Percentiles rank a stretch among this genome's conserved stretches.
Evolutionary conservation across 2,113 vertebrate genomes (phyloP).

Genomic region (Pagrus major): DNA sequence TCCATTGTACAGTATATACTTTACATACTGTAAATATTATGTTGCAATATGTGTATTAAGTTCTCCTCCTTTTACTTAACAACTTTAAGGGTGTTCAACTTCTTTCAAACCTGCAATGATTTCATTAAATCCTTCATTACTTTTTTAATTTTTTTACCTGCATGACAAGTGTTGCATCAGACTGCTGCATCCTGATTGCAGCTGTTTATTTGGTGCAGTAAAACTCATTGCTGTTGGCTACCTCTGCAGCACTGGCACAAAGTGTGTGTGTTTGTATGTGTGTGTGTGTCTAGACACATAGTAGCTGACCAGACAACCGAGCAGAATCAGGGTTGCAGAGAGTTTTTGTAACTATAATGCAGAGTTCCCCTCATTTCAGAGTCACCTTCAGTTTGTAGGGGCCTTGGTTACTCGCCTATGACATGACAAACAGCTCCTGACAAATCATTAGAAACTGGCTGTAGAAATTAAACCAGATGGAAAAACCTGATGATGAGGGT

Average conservation of each 20-base stretch:
- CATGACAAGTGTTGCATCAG: neutral
- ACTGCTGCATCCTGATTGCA: constrained; percentile 7
- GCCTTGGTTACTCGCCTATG: neutral
- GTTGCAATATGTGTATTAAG: neutral
- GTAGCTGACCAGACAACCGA: neutral
- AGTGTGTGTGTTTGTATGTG: neutral
- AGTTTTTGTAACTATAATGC: neutral
- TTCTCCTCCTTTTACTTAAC: neutral
- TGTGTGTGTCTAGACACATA: neutral
- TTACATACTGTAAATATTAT: neutral
- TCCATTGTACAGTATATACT: neutral
- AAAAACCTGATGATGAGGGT: neutral
- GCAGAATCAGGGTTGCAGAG: constrained; percentile 6
- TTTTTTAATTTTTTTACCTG: neutral
- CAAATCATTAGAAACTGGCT: neutral
- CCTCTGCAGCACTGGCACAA: constrained; percentile 50
- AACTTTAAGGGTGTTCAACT: neutral
- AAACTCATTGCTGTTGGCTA: constrained; percentile 23
- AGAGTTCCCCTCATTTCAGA: neutral
- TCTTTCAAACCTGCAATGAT: neutral
- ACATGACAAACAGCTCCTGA: neutral
- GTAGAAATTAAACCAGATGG: neutral
- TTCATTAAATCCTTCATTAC: neutral
- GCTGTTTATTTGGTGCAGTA: constrained; percentile 39
- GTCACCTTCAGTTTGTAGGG: neutral